Conservation (phyloP, 1,140 invertebrate genomes). For the Pogonomyrmex californicus region DNA sequence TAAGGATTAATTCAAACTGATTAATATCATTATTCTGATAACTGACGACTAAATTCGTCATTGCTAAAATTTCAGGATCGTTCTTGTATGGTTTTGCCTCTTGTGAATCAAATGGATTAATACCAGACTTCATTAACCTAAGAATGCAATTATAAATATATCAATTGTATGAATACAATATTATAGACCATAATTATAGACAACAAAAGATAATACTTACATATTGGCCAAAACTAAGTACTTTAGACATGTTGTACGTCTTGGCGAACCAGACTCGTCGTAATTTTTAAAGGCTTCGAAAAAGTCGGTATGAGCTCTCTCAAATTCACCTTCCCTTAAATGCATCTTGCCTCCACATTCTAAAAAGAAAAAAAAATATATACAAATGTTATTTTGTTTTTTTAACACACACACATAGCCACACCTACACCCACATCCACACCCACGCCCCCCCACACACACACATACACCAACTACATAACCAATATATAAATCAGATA, state of each 20-base stretch:
- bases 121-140: slow-evolving; percentile 99
- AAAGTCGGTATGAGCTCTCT: slow-evolving; percentile 99
- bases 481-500: too few species aligned
- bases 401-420: background rate
- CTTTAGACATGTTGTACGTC: slow-evolving; percentile 98
- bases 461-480: too few species aligned
- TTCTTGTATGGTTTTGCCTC: slow-evolving; percentile 99
- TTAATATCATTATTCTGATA: slow-evolving; percentile 99
- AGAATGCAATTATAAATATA: slow-evolving; percentile 56
- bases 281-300: slow-evolving; percentile 99
- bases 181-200: slow-evolving; percentile 36
- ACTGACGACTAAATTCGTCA: slow-evolving; percentile 99
- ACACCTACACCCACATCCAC: too few species aligned
- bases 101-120: slow-evolving; percentile 99
- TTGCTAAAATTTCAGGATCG: slow-evolving; percentile 99
- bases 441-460: too few species aligned
- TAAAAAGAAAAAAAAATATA: slow-evolving; percentile 80
- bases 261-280: slow-evolving; percentile 99
- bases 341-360: slow-evolving; percentile 99
- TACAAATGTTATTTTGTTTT: slow-evolving; percentile 4
- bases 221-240: slow-evolving; percentile 99
- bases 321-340: slow-evolving; percentile 98
- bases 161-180: slow-evolving; percentile 17
- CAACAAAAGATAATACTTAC: slow-evolving; percentile 85
- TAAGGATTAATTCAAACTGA: slow-evolving; percentile 98